Base-by-base conservation (phyloP, 2,797 vertebrate species). In the Tadarida brasiliensis region DNA sequence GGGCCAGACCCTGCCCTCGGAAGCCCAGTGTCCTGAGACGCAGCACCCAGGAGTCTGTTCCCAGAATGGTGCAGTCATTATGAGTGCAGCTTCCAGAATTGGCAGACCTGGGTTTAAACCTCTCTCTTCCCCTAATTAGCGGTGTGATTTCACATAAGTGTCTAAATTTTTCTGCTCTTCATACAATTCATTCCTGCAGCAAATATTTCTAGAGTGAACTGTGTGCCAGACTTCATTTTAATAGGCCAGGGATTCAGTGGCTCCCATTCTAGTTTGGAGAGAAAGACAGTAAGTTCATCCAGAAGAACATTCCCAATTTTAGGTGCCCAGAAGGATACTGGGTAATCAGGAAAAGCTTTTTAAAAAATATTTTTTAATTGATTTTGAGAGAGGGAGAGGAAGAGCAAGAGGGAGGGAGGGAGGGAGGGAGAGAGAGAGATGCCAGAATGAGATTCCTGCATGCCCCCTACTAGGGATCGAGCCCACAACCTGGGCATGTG, bases 101-200 rank as follows among this genome's bases (percentile, higher is more conserved):
- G 12, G 76, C 17, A 47, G 28, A 35, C 26, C 14, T 26, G 65
- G 33, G 26, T 68, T 84, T 63, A 24, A 61, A 35, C 44, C 20
- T n/a, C 14, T 74, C 17, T 68, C 12, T 22, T 28, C 24, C 24
- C 26, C 39, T 82, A 4, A 14, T 78, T 11, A 71, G 83, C 85
- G 67, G 19, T 71, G 84, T 94, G 86, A 81, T 49, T 63, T 82
- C 3, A 22, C 10, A 1, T 70, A 39, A 54, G 47, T 51, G 28
- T 74, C 92, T 84, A 16, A 30, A 76, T 78, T 20, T 83, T 67
- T 96, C 90, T 89, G 68, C 3, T 22, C 86, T 57, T 88, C 49
- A 2, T 35, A 3, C 11, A 73, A 35, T 57, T 87, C 39, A 77
- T 47, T 68, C 47, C 44, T 68, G 35, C 35, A 19, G 35, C 39